phyloP scores from a whole-genome alignment of 2,113 vertebrate species.

The Limanda limanda region DNA sequence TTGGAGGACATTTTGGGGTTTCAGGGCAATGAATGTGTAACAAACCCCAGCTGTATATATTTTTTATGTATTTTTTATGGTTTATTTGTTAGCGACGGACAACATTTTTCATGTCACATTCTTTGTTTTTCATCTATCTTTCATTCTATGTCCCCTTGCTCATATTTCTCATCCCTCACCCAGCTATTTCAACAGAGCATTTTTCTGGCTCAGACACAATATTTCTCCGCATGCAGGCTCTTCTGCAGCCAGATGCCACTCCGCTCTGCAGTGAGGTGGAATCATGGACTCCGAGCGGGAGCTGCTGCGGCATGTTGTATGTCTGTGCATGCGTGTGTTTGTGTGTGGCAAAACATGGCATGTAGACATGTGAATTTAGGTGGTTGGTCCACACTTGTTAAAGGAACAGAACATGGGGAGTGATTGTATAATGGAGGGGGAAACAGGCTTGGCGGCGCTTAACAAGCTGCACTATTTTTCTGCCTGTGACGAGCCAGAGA shows the following conservation, averaged over 20 bases:
- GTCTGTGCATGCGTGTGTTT: constrained; percentile 1
- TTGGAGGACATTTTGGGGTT: too few species aligned
- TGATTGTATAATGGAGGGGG: background rate
- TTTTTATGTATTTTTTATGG: too few species aligned
- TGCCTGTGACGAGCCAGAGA: constrained; percentile 27
- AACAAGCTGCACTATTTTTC: constrained; percentile 13
- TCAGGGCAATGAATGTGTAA: too few species aligned
- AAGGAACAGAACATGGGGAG: constrained; percentile 12
- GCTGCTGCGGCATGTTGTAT: constrained; percentile 20
- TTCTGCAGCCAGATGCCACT: constrained; percentile 24
- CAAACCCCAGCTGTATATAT: too few species aligned
- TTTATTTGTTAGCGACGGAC: too few species aligned
- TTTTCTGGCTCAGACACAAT: constrained; percentile 6
- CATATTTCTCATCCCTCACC: background rate
- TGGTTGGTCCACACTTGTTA: background rate
- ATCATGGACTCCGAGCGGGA: constrained; percentile 15
- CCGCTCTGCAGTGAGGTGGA: constrained; percentile 42
- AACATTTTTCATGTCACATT: background rate
- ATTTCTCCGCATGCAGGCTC: background rate
- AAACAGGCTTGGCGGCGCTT: background rate
- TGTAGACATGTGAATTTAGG: background rate
- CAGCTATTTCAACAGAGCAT: background rate
- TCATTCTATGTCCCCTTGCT: background rate
- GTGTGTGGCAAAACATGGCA: background rate
- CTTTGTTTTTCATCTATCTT: background rate